Evolutionary conservation across 2,888 invertebrate genomes (phyloP), one percentile per base, ranked within the genome.

Genomic region (Chrysolina oricalcia): DNA sequence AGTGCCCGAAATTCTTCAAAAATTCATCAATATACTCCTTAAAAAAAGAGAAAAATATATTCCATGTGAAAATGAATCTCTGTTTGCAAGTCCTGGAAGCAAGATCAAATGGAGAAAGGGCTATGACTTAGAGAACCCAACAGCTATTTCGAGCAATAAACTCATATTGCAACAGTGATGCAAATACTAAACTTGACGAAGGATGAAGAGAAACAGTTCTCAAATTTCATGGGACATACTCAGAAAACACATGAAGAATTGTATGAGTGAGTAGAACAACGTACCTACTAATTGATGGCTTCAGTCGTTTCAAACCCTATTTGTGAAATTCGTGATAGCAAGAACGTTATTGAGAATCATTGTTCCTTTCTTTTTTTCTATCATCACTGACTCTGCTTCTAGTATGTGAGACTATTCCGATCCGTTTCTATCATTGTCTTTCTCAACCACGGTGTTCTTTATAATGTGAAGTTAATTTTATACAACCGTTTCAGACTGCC

Each of bases 121-220:
- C 76, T 77, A 82, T 11, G 72, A 76, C 3, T 70, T 83, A 64
- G 66, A 83, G 76, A 65, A 78, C 53, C 78, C 80, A 13, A 63
- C 63, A 56, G 77, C 81, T 8, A 80, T 84, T 62, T 65, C 81
- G 1, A 81, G 81, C 41, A 84, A 83, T 68, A 82, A 78, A 72
- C 72, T 84, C 82, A 83, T 13, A 82, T 83, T 27, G 83, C 83
- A 21, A 83, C 82, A 11, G 80, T 83, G 9, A 81, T 73, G 70
- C 82, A 84, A 78, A 75, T 83, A 27, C 72, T 84, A 11, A 82
- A 76, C 77, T 75, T 83, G 56, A 63, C 72, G 40, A 67, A 81
- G 76, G 72, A 73, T 13, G 73, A 83, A 75, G 19, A 70, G 5
- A 81, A 76, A 69, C 80, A 77, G 56, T 79, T 80, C 74, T 64